phyloP scores from a whole-genome alignment of 1,140 invertebrate species.

The Homarus americanus region DNA sequence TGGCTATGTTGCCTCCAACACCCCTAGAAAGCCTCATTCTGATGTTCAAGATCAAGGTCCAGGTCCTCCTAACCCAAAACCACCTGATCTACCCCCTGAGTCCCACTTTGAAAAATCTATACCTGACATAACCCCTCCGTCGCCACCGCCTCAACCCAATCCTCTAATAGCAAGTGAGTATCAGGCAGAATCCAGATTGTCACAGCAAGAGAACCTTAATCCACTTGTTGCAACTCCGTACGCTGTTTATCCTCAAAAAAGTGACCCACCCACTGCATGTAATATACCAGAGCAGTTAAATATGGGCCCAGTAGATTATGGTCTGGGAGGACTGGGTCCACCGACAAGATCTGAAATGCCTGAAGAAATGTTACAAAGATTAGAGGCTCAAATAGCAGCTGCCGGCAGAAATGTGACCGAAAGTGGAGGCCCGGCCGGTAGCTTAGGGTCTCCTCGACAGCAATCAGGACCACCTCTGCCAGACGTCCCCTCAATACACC shows the following conservation, averaged over 20 bases:
- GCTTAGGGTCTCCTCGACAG: slow-evolving; percentile 6
- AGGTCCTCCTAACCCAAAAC: slow-evolving; percentile 66
- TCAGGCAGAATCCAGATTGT: neutral
- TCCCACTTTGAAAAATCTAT: neutral
- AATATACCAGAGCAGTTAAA: slow-evolving; percentile 13
- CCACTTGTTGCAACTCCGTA: neutral
- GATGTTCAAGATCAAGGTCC: slow-evolving; percentile 67
- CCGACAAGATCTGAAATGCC: slow-evolving; percentile 12
- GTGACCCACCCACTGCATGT: slow-evolving; percentile 6
- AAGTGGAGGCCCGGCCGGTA: slow-evolving; percentile 3
- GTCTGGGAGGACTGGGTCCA: slow-evolving; percentile 37
- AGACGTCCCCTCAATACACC: slow-evolving; percentile 54
- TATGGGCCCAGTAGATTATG: slow-evolving; percentile 31
- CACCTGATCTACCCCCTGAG: slow-evolving; percentile 63
- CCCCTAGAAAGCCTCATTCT: slow-evolving; percentile 41
- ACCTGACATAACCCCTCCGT: slow-evolving; percentile 18
- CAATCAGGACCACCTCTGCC: slow-evolving; percentile 34
- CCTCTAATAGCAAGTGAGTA: neutral
- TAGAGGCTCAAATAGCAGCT: slow-evolving; percentile 66
- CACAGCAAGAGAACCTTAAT: slow-evolving; percentile 15
- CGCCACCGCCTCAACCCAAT: neutral
- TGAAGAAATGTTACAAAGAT: slow-evolving; percentile 61
- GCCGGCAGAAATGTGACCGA: slow-evolving; percentile 49
- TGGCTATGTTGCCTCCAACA: slow-evolving; percentile 72
- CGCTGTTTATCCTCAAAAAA: slow-evolving; percentile 12